Evolutionary conservation across 1,140 invertebrate species (phyloP).

Genomic region (Tyrophagus putrescentiae): DNA sequence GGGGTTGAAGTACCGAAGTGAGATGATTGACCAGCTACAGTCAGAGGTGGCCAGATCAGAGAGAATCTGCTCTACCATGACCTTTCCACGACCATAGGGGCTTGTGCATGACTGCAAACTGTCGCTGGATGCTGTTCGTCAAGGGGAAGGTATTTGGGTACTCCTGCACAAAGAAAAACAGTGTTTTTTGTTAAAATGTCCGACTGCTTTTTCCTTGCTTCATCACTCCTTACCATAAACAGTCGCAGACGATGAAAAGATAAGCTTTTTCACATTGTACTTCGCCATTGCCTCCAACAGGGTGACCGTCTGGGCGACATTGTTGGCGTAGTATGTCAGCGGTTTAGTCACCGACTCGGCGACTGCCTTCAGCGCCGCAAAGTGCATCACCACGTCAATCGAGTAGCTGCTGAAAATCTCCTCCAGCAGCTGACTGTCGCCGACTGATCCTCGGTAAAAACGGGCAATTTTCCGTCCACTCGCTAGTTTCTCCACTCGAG

Average conservation of each 20-base stretch:
- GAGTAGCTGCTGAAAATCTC: conserved; percentile 58
- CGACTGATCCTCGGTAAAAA: conserved; percentile 57
- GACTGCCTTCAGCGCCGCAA: conserved; percentile 94
- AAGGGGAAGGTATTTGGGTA: conserved; percentile 61
- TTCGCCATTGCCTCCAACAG: conserved; percentile 57
- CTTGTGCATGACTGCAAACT: conserved; percentile 78
- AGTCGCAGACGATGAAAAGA: conserved; percentile 88
- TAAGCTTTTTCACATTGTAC: conserved; percentile 54
- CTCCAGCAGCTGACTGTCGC: conserved; percentile 45
- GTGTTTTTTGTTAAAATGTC: background rate
- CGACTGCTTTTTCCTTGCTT: background rate
- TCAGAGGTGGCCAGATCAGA: conserved; percentile 60
- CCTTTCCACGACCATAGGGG: conserved; percentile 96
- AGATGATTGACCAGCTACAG: conserved; percentile 40
- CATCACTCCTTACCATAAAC: conserved; percentile 57
- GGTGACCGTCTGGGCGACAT: conserved; percentile 79
- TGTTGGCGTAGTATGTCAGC: conserved; percentile 59
- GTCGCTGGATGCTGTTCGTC: conserved; percentile 65
- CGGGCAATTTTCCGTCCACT: conserved; percentile 50
- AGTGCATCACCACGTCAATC: conserved; percentile 86
- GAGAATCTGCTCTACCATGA: conserved; percentile 91
- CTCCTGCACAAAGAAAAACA: conserved; percentile 10
- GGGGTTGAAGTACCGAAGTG: conserved; percentile 94
- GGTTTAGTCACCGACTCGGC: conserved; percentile 85
- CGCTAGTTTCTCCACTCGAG: conserved; percentile 56